Evolutionary conservation across 1,140 invertebrate genomes (phyloP).

Genomic region (Episyrphus balteatus): DNA sequence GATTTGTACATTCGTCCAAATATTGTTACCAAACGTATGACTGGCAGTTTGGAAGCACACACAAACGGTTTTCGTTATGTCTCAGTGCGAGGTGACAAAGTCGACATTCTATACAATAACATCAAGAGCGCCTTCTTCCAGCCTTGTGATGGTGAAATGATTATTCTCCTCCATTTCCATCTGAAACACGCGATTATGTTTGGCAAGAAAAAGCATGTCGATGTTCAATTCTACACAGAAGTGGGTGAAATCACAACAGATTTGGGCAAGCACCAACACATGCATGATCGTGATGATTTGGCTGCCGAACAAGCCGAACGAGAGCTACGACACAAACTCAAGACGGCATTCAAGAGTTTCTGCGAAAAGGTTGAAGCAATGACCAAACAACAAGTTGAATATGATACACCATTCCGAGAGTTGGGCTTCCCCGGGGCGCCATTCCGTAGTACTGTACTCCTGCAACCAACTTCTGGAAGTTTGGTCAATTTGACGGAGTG

Average conservation of each 20-base stretch:
- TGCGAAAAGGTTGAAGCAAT: constrained; percentile 94
- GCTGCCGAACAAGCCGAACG: constrained; percentile 97
- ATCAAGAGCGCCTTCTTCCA: constrained; percentile 99
- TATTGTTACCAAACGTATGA: constrained; percentile 96
- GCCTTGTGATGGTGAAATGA: constrained; percentile 99
- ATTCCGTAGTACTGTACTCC: constrained; percentile 85
- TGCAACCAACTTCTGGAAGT: constrained; percentile 95
- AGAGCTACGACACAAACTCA: constrained; percentile 91
- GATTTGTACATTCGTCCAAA: constrained; percentile 98
- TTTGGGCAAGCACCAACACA: constrained; percentile 97
- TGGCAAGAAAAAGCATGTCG: constrained; percentile 97
- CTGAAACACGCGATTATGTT: constrained; percentile 98
- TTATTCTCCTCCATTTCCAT: constrained; percentile 97
- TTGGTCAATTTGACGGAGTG: constrained; percentile 97
- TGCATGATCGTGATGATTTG: constrained; percentile 98
- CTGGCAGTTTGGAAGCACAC: constrained; percentile 88
- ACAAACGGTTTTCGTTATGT: constrained; percentile 97
- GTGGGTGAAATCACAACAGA: constrained; percentile 99
- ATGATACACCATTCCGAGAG: constrained; percentile 97
- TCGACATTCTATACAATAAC: constrained; percentile 99
- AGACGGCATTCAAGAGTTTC: constrained; percentile 96
- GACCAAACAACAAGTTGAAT: constrained; percentile 96
- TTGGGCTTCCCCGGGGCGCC: constrained; percentile 97
- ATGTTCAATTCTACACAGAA: constrained; percentile 99
- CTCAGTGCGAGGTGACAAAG: constrained; percentile 95